These are phyloP conservation scores for Tachystola acroxantha DNA, from an alignment of 2,888 invertebrate genomes.

Conservation along the genomic window DNA sequence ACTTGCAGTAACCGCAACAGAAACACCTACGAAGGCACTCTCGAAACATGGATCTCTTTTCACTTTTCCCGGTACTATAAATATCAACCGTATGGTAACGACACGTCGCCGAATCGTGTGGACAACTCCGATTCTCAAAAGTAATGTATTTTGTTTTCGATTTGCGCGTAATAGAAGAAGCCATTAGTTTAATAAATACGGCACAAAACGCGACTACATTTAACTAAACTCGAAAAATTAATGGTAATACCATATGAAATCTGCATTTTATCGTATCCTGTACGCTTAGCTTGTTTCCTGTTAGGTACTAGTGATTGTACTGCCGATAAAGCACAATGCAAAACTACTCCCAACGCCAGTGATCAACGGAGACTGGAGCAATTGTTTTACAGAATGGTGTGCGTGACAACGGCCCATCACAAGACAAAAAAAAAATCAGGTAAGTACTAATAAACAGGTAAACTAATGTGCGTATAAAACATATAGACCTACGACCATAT, in stretches of 20 bases:
- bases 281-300: constrained; percentile 60
- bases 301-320: constrained; percentile 42
- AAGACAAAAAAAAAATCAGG: no score
- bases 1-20: constrained; percentile 45
- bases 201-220: constrained; percentile 38
- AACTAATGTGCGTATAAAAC: no score
- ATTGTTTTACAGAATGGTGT: constrained; percentile 13
- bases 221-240: constrained; percentile 35
- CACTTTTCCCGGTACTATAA: constrained; percentile 30
- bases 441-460: no score
- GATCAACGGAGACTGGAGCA: constrained; percentile 26
- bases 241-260: constrained; percentile 49
- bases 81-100: constrained; percentile 48
- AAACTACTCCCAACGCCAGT: constrained; percentile 32
- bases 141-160: constrained; percentile 42
- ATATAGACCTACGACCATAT: no score
- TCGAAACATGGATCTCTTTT: constrained; percentile 31
- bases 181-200: constrained; percentile 33
- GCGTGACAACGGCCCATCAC: constrained; percentile 18
- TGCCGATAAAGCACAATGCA: constrained; percentile 29
- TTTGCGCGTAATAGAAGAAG: constrained; percentile 31
- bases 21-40: constrained; percentile 32
- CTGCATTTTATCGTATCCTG: constrained; percentile 64
- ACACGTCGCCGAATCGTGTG: constrained; percentile 25
- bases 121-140: constrained; percentile 35